A percentile compares a stretch with the other conserved stretches of the same genome.
phyloP scores from a whole-genome alignment of 2,113 vertebrate genomes.

The Falcunculus frontatus region DNA sequence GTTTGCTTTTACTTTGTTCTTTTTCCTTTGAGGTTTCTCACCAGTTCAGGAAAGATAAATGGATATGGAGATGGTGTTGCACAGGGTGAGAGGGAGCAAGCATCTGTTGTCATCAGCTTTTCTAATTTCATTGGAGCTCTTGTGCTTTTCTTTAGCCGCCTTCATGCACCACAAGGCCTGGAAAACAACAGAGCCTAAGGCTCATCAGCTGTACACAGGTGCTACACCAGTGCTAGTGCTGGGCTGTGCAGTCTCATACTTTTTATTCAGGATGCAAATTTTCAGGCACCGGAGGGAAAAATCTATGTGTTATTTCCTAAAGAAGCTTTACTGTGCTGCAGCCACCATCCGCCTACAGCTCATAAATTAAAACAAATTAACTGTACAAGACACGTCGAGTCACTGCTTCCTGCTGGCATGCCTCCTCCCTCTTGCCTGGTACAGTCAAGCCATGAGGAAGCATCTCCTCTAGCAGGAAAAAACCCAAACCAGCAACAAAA shows the following conservation, averaged over 20 bases:
- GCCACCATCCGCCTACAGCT: neutral
- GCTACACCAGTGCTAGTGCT: rapidly evolving
- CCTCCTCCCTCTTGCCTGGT: neutral
- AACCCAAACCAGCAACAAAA: neutral
- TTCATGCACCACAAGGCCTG: neutral
- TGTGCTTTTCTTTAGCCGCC: neutral
- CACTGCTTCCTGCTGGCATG: neutral
- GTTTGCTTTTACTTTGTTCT: slow-evolving; percentile 20
- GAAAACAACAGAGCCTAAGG: rapidly evolving
- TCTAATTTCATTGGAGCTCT: neutral
- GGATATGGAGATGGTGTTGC: neutral
- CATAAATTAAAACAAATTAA: neutral
- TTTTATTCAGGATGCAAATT: neutral
- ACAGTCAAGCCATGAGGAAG: neutral
- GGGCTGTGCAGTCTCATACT: neutral
- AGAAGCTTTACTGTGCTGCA: neutral
- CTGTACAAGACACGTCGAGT: neutral
- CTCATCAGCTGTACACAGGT: neutral
- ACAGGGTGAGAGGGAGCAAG: neutral
- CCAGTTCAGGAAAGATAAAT: neutral
- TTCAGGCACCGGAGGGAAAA: neutral
- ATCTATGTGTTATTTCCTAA: neutral
- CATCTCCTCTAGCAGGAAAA: neutral
- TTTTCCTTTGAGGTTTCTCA: neutral
- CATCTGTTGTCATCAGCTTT: neutral